A percentile compares a stretch with the other conserved stretches of the same genome.
Evolutionary conservation across 2,797 vertebrate genomes (phyloP).

Genomic region (Gila robusta): DNA sequence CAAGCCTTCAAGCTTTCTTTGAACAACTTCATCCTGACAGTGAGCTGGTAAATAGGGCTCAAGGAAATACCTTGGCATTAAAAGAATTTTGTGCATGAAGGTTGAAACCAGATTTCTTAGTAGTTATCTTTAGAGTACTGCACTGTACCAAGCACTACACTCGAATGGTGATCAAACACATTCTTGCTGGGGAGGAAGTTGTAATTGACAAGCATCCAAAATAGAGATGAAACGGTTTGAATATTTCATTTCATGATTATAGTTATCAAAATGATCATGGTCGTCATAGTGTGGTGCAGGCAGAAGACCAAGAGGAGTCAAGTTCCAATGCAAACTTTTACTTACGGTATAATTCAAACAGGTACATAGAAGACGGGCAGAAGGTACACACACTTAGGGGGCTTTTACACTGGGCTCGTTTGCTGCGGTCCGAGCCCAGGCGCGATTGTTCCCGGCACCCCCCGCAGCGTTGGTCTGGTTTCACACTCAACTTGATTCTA

Average conservation of each 20-base stretch:
- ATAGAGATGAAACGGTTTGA: not conserved
- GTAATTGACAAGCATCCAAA: not conserved
- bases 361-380: no score
- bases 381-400: no score
- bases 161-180: not conserved
- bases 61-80: slow-evolving; percentile 16
- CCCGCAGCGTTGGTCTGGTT: no score
- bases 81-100: slow-evolving; percentile 34
- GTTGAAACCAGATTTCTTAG: slow-evolving; percentile 37
- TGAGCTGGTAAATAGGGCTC: slow-evolving; percentile 31
- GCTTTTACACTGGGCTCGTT: no score
- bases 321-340: no score
- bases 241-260: not conserved
- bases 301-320: no score
- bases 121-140: slow-evolving; percentile 22
- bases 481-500: no score
- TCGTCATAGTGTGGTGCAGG: no score
- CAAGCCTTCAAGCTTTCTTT: not conserved
- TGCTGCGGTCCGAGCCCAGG: no score
- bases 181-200: slow-evolving; percentile 15
- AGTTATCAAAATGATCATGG: no score
- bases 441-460: no score
- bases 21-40: slow-evolving; percentile 30
- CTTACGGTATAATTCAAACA: no score
- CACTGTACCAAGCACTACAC: slow-evolving; percentile 34